A percentile compares a stretch with the other conserved stretches of the same genome.
These are phyloP conservation scores for Streptopelia turtur DNA, from an alignment of 2,797 vertebrate species.

Conservation along the genomic window DNA sequence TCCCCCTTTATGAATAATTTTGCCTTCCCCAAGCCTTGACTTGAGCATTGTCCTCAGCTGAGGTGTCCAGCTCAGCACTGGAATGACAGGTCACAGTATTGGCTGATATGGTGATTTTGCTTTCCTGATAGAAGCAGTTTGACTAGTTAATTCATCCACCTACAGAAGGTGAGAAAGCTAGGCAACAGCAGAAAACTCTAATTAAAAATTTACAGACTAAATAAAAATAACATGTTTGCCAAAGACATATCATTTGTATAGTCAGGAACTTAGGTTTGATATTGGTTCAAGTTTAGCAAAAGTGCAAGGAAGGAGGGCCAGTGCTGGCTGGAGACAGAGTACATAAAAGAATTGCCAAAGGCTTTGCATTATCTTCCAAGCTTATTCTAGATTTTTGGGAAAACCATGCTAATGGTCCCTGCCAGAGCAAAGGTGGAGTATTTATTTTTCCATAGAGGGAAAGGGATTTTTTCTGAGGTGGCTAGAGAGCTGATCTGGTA, in stretches of 20 bases:
- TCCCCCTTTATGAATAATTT: neutral
- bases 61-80: neutral
- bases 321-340: neutral
- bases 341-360: neutral
- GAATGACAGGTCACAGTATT: neutral
- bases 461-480: neutral
- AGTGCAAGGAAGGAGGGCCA: neutral
- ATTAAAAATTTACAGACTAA: neutral
- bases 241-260: neutral
- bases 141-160: neutral
- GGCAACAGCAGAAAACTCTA: neutral
- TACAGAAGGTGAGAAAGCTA: neutral
- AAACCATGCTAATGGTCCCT: accelerated
- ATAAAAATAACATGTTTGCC: neutral
- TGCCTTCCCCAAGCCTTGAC: neutral
- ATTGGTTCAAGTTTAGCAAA: neutral
- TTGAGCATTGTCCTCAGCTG: accelerated
- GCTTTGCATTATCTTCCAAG: neutral
- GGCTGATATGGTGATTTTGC: neutral
- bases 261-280: neutral
- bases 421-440: neutral
- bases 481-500: neutral
- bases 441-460: neutral
- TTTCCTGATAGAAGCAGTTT: neutral
- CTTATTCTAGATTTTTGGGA: neutral